These are phyloP conservation scores for Drosophila atripex DNA, from an alignment of 2,888 invertebrate genomes.

Conservation along the genomic window DNA sequence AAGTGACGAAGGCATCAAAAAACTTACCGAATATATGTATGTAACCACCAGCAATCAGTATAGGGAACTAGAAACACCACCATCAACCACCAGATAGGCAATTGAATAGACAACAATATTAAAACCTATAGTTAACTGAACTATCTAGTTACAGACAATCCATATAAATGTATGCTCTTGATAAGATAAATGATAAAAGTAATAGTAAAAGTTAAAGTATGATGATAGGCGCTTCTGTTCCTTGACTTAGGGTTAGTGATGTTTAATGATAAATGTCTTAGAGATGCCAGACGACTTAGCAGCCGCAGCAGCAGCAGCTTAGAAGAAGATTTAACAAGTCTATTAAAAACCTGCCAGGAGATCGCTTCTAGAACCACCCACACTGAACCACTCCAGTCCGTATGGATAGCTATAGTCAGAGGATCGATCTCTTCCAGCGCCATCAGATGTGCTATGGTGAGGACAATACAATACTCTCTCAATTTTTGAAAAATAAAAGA, in stretches of 20 bases:
- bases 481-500: constrained; percentile 1
- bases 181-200: constrained; percentile 27
- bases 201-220: constrained; percentile 10
- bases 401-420: constrained; percentile 19
- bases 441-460: constrained; percentile 66
- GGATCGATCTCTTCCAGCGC: constrained; percentile 57
- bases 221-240: constrained; percentile 69
- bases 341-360: constrained; percentile 43
- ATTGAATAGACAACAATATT: constrained; percentile 47
- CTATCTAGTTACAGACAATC: constrained; percentile 73
- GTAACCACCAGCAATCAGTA: constrained; percentile 61
- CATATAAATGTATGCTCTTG: constrained; percentile 41
- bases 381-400: constrained; percentile 24
- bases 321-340: constrained; percentile 31
- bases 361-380: constrained; percentile 26
- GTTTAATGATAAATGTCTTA: constrained; percentile 33
- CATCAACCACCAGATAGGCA: constrained; percentile 70
- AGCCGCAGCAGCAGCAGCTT: constrained; percentile 50
- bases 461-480: constrained; percentile 62
- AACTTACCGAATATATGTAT: constrained; percentile 49
- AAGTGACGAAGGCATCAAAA: constrained; percentile 44
- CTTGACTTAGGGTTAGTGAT: constrained; percentile 73
- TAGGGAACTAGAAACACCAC: constrained; percentile 24
- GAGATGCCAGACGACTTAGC: constrained; percentile 22
- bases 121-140: constrained; percentile 48